Evolutionary conservation across 2,113 vertebrate species (phyloP), one percentile per base, ranked within the genome.

Genomic region (Cyprinodon brontotheroides): DNA sequence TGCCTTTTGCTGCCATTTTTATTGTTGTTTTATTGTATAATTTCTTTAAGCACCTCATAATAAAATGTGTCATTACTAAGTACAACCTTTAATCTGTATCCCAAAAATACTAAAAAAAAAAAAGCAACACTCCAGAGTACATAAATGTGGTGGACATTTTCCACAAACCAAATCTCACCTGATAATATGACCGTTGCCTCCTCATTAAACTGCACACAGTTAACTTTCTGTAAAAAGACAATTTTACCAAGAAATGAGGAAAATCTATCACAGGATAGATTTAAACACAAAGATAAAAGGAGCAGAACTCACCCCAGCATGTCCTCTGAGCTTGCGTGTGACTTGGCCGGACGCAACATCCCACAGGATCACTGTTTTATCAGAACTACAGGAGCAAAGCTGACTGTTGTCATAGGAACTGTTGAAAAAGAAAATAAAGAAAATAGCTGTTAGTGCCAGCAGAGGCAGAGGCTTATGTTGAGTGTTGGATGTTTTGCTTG

Each of bases 381-480:
- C 97, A 0, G 96, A 94, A 57, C 97, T 95, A 65, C 97, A 96
- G 11, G 96, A 96, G 80, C 96, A 97, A 64, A 99, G 83, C 61
- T 92, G 95, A 78, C 96, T 96, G 93, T 98, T 99, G 86, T 99
- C 96, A 39, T 89, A 98, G 11, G 97, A 98, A 0, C 97, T 98
- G 90, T 1, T 53, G 45, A 69, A 65, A 8, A n/a, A 72, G 61
- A 3, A 64, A 37, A 70, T 2, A 14, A 57, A 8, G 6, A 53
- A 17, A 74, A 11, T 61, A 4, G 3, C 10, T 0, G 5, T 59
- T 40, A 29, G 0, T 38, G 15, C 13, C 22, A 29, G 39, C 65
- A 57, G 39, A 36, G 17, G 37, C 3, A 48, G 14, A 65, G 37
- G 6, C 8, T 0, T 43, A 17, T 41, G 13, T 29, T 65, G 11